Conservation (phyloP, 2,888 invertebrate genomes). For the Eilema caniola region DNA sequence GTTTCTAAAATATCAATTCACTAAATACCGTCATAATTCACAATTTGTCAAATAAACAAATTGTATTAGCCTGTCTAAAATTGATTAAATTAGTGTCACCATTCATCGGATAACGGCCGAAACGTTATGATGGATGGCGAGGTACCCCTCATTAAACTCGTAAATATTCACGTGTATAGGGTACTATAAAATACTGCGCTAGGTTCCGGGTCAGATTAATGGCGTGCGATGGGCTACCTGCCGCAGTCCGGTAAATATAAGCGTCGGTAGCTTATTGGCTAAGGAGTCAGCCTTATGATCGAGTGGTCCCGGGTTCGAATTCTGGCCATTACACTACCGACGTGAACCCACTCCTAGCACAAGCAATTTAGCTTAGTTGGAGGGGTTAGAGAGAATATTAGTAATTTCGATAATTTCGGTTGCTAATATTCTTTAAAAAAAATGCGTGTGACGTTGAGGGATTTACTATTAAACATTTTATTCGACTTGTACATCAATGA, state of each 20-base stretch:
- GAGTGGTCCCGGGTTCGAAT: no score
- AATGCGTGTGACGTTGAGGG: no score
- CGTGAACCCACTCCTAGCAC: no score
- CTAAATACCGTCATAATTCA: constrained; percentile 26
- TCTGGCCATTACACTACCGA: no score
- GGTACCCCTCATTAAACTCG: constrained; percentile 34
- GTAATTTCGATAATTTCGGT: no score
- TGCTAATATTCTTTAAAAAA: no score
- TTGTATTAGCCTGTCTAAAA: constrained; percentile 61
- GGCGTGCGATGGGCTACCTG: neutral
- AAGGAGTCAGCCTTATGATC: no score
- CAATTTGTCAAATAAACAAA: constrained; percentile 62
- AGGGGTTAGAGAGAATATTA: no score
- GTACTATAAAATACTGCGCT: constrained; percentile 19
- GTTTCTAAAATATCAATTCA: constrained; percentile 20
- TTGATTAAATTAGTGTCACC: constrained; percentile 66
- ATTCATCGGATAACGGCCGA: constrained; percentile 49
- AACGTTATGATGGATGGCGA: constrained; percentile 58
- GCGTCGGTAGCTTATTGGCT: no score
- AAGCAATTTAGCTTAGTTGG: no score
- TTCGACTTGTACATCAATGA: neutral
- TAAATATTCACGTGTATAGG: neutral
- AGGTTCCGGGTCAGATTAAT: neutral
- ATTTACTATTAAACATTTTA: neutral
- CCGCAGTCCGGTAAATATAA: neutral